A percentile compares a stretch with the other conserved stretches of the same genome.
Conservation (phyloP, 2,797 vertebrate genomes). For the Tolypeutes matacus region DNA sequence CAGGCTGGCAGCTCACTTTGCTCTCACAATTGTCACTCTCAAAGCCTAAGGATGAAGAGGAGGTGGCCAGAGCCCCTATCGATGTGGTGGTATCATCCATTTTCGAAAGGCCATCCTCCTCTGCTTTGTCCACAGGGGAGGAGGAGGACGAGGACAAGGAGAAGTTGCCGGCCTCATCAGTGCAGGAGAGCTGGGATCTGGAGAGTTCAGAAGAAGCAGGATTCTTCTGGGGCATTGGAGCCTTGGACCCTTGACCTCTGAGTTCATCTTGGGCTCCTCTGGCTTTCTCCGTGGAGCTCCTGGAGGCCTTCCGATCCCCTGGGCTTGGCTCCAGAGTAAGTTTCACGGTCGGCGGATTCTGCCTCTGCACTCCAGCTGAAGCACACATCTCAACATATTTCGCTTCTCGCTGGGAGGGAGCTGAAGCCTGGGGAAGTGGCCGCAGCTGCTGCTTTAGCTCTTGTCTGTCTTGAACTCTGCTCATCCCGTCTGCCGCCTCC, state of each 20-base stretch:
- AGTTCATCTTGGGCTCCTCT: conserved; percentile 73
- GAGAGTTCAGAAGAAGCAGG: conserved; percentile 71
- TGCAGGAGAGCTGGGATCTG: conserved; percentile 60
- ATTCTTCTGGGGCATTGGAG: conserved; percentile 11
- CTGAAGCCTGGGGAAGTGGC: conserved; percentile 69
- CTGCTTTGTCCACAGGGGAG: conserved; percentile 73
- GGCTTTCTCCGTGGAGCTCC: conserved; percentile 78
- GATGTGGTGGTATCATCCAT: conserved; percentile 77
- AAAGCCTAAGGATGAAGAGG: conserved; percentile 88
- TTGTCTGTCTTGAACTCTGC: conserved; percentile 12
- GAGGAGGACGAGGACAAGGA: conserved; percentile 79
- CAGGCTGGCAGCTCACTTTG: conserved; percentile 80
- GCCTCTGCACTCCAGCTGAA: conserved; percentile 85
- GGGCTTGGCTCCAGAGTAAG: conserved; percentile 87
- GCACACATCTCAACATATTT: conserved; percentile 90
- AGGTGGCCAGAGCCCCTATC: conserved; percentile 60
- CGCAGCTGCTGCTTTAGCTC: conserved; percentile 66
- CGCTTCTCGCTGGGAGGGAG: conserved; percentile 83
- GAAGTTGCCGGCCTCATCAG: conserved; percentile 62
- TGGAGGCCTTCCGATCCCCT: conserved; percentile 86
- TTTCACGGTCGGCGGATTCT: conserved; percentile 85
- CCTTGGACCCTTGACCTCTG: not conserved
- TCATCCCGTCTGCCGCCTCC: not conserved
- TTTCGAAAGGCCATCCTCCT: conserved; percentile 60
- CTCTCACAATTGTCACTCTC: conserved; percentile 90